These are phyloP conservation scores for zebrafish (Danio rerio) DNA, from an alignment of 2,113 vertebrate species.

Conservation along the genomic window GRCz12tu NC_133196.1:24604001-24604500, in stretches of 20 bases:
- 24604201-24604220: slow-evolving; percentile 48
- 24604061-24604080: slow-evolving; percentile 42
- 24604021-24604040: slow-evolving; percentile 70
- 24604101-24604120: slow-evolving; percentile 54
- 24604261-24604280: slow-evolving; percentile 10
- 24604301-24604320: neutral
- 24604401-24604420: slow-evolving; percentile 20
- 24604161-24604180: slow-evolving; percentile 21
- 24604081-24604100: slow-evolving; percentile 53
- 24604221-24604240: slow-evolving; percentile 8
- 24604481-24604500: slow-evolving; percentile 32
- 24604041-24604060: slow-evolving; percentile 56
- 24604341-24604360: neutral
- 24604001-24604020: slow-evolving; percentile 64
- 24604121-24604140: slow-evolving; percentile 53
- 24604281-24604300: slow-evolving; percentile 27
- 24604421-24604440: slow-evolving; percentile 40
- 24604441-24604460: slow-evolving; percentile 40
- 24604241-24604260: slow-evolving; percentile 1
- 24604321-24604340: slow-evolving; percentile 6
- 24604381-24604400: slow-evolving; percentile 34
- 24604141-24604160: slow-evolving; percentile 44
- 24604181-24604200: slow-evolving; percentile 4
- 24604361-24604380: slow-evolving; percentile 39
- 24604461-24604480: neutral